Evolutionary conservation across 92 coral and sea anemone species (phyloP).

Genomic region (Parazoanthus atlanticus): DNA sequence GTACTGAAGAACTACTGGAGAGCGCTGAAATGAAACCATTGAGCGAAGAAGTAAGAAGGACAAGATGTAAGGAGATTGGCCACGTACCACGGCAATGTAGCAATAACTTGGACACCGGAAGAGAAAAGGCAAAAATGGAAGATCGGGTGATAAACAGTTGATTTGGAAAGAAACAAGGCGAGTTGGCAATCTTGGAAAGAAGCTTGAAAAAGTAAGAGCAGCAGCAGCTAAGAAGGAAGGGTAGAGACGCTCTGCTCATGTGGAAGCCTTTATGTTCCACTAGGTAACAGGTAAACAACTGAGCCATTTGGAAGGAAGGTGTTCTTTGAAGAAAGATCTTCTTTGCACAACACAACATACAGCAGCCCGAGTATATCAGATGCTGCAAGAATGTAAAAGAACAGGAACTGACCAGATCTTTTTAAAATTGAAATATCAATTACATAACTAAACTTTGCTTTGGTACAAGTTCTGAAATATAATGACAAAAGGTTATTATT

Average conservation of each 20-base stretch:
- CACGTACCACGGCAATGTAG: too few relatives aligned
- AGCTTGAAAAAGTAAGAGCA: too few relatives aligned
- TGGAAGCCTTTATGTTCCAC: background rate
- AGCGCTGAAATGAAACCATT: too few relatives aligned
- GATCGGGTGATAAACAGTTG: too few relatives aligned
- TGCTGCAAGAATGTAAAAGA: background rate
- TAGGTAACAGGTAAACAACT: background rate
- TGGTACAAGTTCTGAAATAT: background rate
- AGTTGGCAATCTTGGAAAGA: too few relatives aligned
- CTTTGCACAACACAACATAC: background rate
- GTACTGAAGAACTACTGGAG: too few relatives aligned
- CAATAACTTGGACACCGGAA: too few relatives aligned
- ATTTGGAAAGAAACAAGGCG: too few relatives aligned
- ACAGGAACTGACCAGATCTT: background rate
- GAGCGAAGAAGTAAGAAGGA: too few relatives aligned
- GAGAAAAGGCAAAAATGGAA: too few relatives aligned
- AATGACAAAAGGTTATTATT: background rate
- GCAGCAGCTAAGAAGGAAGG: too few relatives aligned
- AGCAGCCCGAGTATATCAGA: background rate
- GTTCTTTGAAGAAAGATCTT: constrained; percentile 3
- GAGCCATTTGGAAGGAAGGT: background rate
- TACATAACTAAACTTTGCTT: background rate
- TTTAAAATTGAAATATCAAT: background rate
- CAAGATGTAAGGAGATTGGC: too few relatives aligned
- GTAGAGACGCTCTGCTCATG: background rate